Percentiles rank a stretch among this genome's conserved stretches.
These are phyloP conservation scores for Cephalopachus bancanus DNA, from an alignment of 2,797 vertebrate species.

Conservation along the genomic window DNA sequence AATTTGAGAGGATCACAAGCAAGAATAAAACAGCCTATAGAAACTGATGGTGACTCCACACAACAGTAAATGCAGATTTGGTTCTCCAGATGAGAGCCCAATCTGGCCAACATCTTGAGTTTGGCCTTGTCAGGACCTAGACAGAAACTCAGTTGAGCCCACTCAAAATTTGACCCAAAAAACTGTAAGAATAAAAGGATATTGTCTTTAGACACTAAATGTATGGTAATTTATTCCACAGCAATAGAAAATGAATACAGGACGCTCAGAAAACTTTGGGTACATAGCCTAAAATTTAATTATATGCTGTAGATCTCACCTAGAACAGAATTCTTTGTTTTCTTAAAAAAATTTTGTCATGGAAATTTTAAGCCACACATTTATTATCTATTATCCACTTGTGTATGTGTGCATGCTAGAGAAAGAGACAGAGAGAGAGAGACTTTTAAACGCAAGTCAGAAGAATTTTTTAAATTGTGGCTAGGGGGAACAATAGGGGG, in stretches of 20 bases:
- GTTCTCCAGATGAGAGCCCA: neutral
- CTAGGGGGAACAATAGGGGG: no score
- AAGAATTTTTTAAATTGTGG: neutral
- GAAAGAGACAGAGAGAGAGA: neutral
- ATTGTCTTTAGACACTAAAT: neutral
- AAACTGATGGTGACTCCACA: neutral
- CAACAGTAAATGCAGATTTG: neutral
- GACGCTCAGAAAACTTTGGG: neutral
- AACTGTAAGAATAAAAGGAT: neutral
- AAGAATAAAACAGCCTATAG: neutral
- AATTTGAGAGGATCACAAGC: neutral
- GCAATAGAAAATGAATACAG: neutral
- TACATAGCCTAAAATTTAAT: neutral
- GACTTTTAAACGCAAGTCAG: neutral
- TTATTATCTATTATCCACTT: neutral
- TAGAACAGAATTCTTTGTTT: neutral
- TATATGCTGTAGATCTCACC: no score
- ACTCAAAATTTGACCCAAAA: neutral
- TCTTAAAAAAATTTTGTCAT: neutral
- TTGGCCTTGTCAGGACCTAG: neutral
- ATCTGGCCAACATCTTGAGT: neutral
- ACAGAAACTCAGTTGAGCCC: neutral
- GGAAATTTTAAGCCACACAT: neutral
- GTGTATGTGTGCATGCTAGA: neutral
- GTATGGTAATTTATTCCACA: neutral